Evolutionary conservation across 2,888 invertebrate species (phyloP).

Genomic region (Marasmarcha lunaedactyla): DNA sequence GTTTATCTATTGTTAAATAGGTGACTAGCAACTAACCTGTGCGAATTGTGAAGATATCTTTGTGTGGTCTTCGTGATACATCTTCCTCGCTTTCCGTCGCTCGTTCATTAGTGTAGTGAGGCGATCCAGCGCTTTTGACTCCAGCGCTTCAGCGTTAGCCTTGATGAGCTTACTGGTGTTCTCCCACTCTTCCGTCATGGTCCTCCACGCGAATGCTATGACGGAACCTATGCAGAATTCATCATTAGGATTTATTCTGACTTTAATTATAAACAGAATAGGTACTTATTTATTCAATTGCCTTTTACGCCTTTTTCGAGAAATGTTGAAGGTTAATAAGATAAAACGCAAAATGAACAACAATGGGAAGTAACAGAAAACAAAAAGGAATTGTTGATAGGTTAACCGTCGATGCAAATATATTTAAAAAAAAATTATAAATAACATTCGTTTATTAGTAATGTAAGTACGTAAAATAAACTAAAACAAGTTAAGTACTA

Average conservation of each 20-base stretch:
- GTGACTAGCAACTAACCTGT: slow-evolving; percentile 75
- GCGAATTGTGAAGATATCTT: slow-evolving; percentile 85
- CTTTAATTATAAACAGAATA: background rate
- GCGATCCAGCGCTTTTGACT: slow-evolving; percentile 84
- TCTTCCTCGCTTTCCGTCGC: slow-evolving; percentile 86
- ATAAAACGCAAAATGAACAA: too few relatives aligned
- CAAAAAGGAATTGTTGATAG: too few relatives aligned
- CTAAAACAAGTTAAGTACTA: too few relatives aligned
- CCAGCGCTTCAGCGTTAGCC: slow-evolving; percentile 87
- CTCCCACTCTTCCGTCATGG: slow-evolving; percentile 91
- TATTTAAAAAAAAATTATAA: too few relatives aligned
- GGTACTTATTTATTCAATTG: background rate
- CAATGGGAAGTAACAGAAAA: too few relatives aligned
- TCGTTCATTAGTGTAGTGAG: slow-evolving; percentile 86
- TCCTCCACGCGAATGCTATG: slow-evolving; percentile 81
- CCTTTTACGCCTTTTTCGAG: too few relatives aligned
- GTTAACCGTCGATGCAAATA: too few relatives aligned
- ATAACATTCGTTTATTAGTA: too few relatives aligned
- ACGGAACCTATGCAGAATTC: slow-evolving; percentile 72
- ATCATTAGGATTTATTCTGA: slow-evolving; percentile 5
- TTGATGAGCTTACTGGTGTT: slow-evolving; percentile 84
- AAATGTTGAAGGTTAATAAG: too few relatives aligned
- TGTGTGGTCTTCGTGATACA: slow-evolving; percentile 90
- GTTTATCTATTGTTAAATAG: background rate
- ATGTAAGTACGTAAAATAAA: too few relatives aligned